Base-by-base conservation (phyloP, 2,888 invertebrate species). In the Zaprionus bogoriensis region DNA sequence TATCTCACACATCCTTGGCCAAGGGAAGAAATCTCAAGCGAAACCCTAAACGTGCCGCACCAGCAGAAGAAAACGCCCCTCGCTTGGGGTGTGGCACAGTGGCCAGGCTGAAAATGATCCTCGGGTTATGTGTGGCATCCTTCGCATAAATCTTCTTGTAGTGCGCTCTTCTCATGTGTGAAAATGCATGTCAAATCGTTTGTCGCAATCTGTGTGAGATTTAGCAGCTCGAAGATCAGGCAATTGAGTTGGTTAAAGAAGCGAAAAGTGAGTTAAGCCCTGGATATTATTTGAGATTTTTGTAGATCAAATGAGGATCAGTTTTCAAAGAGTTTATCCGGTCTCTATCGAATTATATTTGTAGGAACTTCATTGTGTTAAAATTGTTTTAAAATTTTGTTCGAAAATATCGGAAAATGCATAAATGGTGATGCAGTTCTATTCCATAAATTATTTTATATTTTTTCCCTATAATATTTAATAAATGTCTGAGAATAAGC, bases 1-100 rank as follows among this genome's bases (percentile, higher is more conserved):
- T 28, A 52, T 30, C 38, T 42, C 44, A 38, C 41, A 51, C 64
- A 61, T 68, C 74, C 70, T 66, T 61, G 9, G 28, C 17, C 39
- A 72, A 74, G 64, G 72, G 83, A 76, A 67, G 44, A 52, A 44
- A 12, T 53, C 14, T 5, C 14, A 36, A 41, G 17, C 17, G 79
- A 79, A 85, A 87, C 79, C 83, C 82, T 81, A 79, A 82, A 79
- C 79, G 86, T 79, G 79, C 74, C 32, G 14, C 28, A 51, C 30
- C 39, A 30, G 17, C 28, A 4, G 10, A 47, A 47, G 32, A 23
- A 5, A 30, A 7, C 17, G 32, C 27, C 17, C 46, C 1, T 14
- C 14, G 36, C 36, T 7, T 80, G 61, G 79, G 79, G 79, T 87
- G 79, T 79, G 67, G 30, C 78, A 20, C 20, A 41, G n/a, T n/a